A percentile compares a stretch with the other conserved stretches of the same genome.
phyloP scores from a whole-genome alignment of 2,113 vertebrate species.

The Grallaria varia region DNA sequence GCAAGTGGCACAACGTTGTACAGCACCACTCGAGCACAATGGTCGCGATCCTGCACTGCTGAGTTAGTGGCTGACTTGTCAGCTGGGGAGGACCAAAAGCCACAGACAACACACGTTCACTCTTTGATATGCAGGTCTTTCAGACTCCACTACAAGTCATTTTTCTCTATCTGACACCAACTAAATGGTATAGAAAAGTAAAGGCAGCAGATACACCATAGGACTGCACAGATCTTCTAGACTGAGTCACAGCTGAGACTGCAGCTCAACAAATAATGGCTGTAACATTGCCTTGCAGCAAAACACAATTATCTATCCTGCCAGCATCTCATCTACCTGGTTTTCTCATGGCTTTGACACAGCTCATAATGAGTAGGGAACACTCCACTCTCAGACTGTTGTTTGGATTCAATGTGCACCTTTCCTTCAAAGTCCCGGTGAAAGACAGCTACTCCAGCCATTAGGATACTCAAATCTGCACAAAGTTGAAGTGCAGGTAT shows the following conservation, averaged over 20 bases:
- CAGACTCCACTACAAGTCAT: neutral
- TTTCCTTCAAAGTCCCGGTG: neutral
- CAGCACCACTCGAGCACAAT: neutral
- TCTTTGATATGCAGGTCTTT: neutral
- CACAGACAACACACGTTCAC: neutral
- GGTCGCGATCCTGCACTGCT: neutral
- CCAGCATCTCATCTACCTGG: neutral
- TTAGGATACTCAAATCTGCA: neutral
- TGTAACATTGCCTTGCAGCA: neutral
- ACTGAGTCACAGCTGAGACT: neutral
- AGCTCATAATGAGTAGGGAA: neutral
- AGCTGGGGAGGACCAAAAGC: neutral
- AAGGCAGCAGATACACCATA: neutral
- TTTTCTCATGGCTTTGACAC: neutral
- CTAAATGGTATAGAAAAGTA: neutral
- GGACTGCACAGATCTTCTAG: neutral
- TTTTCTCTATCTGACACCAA: neutral
- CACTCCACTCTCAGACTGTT: neutral
- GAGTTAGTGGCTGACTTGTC: neutral
- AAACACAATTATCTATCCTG: neutral
- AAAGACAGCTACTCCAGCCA: neutral
- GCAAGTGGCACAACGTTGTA: neutral
- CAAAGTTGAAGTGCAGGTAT: neutral
- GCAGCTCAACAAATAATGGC: neutral
- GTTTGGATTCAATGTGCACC: neutral